Evolutionary conservation across 1,140 invertebrate species (phyloP).

Genomic region (Pissodes strobi): DNA sequence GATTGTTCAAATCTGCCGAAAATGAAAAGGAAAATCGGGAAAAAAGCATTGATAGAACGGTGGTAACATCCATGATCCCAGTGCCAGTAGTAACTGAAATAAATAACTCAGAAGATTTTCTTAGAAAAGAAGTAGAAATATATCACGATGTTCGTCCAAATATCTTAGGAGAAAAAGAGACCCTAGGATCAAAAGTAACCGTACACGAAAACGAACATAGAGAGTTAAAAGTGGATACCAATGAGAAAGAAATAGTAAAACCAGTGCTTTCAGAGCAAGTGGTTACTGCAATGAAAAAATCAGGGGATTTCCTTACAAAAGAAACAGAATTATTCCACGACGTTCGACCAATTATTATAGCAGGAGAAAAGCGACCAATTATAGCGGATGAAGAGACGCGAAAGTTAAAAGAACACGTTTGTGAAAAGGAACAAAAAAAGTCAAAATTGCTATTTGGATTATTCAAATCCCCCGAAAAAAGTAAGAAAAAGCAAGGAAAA

Average conservation of each 20-base stretch:
- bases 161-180: conserved; percentile 17
- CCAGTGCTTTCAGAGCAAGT: conserved; percentile 6
- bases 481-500: conserved; percentile 23
- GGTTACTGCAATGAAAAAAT: conserved; percentile 6
- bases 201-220: conserved; percentile 7
- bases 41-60: conserved; percentile 29
- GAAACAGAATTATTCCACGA: conserved; percentile 43
- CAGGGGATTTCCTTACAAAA: conserved; percentile 18
- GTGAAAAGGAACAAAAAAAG: conserved; percentile 13
- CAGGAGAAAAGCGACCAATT: background rate
- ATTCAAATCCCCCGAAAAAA: conserved; percentile 22
- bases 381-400: too few species aligned
- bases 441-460: conserved; percentile 18
- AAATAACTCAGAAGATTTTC: conserved; percentile 34
- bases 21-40: conserved; percentile 25
- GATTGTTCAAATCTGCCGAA: too few species aligned
- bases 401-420: background rate
- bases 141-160: too few species aligned
- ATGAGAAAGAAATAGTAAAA: conserved; percentile 7
- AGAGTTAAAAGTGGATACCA: conserved; percentile 3
- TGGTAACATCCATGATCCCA: conserved; percentile 16
- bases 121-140: too few species aligned
- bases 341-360: conserved; percentile 16
- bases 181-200: background rate
- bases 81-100: conserved; percentile 30